These are phyloP conservation scores for Muntiacus muntjak DNA, from an alignment of 2,113 vertebrate genomes.

Conservation along the genomic window DNA sequence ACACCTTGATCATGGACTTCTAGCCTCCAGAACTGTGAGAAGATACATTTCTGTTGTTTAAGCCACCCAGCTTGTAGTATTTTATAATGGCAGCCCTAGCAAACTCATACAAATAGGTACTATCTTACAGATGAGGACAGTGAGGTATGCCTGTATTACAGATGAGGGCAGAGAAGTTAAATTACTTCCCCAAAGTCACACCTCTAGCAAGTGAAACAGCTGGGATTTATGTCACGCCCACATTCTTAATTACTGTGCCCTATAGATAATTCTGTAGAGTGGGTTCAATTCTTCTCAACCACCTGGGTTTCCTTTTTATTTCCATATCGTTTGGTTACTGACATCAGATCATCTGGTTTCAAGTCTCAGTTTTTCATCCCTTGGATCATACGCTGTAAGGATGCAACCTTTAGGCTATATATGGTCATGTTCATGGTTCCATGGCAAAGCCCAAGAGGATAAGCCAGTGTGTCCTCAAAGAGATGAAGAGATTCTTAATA, in stretches of 20 bases:
- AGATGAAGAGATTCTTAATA: neutral
- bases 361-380: neutral
- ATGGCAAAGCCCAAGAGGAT: neutral
- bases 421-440: neutral
- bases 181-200: neutral
- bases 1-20: neutral
- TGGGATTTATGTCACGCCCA: neutral
- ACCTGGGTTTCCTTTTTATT: neutral
- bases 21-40: neutral
- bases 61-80: neutral
- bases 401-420: neutral
- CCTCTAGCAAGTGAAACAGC: neutral
- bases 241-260: neutral
- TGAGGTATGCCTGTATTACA: neutral
- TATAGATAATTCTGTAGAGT: neutral
- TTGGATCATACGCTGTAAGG: neutral
- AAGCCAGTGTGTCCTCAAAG: neutral
- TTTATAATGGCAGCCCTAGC: neutral
- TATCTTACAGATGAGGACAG: neutral
- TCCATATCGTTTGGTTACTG: neutral
- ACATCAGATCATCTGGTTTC: neutral
- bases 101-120: neutral
- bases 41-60: neutral
- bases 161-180: neutral
- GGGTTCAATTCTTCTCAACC: neutral